A percentile compares a stretch with the other conserved stretches of the same genome.
phyloP scores from a whole-genome alignment of 2,888 invertebrate genomes.

The Drosophila multiciliata region DNA sequence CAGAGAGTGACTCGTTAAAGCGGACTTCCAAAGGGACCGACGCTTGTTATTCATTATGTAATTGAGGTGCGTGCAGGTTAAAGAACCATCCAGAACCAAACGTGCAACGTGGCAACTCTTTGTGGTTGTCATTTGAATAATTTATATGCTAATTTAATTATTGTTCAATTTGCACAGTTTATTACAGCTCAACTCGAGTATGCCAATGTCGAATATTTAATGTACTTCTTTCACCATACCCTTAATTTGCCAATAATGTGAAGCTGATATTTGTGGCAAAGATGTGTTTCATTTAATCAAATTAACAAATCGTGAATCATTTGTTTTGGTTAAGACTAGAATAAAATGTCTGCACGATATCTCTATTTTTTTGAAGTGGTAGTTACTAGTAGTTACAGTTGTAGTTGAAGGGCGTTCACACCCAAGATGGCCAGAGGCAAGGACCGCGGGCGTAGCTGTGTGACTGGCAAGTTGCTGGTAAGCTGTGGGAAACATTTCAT shows the following conservation, averaged over 20 bases:
- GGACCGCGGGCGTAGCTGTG: conserved; percentile 3
- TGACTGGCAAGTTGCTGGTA: conserved; percentile 38
- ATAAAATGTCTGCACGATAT: background rate
- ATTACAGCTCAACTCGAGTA: conserved; percentile 36
- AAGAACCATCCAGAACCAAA: conserved; percentile 19
- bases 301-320: background rate
- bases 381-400: conserved; percentile 21
- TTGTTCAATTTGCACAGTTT: conserved; percentile 69
- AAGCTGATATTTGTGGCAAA: background rate
- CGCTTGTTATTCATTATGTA: conserved; percentile 73
- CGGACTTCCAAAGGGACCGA: conserved; percentile 37
- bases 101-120: conserved; percentile 20
- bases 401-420: conserved; percentile 8
- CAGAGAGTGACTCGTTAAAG: conserved; percentile 57
- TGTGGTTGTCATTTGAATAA: conserved; percentile 66
- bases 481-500: conserved; percentile 35
- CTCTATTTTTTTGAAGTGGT: background rate
- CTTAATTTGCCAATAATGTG: background rate
- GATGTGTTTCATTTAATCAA: background rate
- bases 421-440: conserved; percentile 29
- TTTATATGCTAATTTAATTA: conserved; percentile 75
- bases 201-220: conserved; percentile 6
- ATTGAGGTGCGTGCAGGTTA: conserved; percentile 59
- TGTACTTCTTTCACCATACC: background rate
- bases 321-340: background rate